Percentiles rank a stretch among this genome's conserved stretches.
Conservation (phyloP, 1,140 invertebrate species). For the Spodoptera frugiperda region DNA sequence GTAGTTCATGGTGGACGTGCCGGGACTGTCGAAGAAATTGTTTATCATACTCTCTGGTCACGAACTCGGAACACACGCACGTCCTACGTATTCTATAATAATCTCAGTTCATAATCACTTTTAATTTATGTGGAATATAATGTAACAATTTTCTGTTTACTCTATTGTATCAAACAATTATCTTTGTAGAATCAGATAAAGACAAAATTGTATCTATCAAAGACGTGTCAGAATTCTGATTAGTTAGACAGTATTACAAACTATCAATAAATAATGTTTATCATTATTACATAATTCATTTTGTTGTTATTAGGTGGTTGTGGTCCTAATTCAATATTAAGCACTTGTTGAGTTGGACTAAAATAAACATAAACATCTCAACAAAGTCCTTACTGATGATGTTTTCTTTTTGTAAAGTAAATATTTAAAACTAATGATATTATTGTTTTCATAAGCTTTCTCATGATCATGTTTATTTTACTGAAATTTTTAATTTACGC, state of each 20-base stretch:
- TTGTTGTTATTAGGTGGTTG: too few species aligned
- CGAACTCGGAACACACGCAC: constrained; percentile 69
- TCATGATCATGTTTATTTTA: constrained; percentile 4
- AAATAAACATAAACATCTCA: too few species aligned
- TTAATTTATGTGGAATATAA: constrained; percentile 38
- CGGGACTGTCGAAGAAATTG: constrained; percentile 58
- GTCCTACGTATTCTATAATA: constrained; percentile 56
- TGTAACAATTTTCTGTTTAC: not conserved
- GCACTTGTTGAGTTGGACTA: not conserved
- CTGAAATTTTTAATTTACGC: constrained; percentile 9
- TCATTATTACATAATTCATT: too few species aligned
- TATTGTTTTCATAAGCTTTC: not conserved
- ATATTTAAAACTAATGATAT: not conserved
- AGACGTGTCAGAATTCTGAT: too few species aligned
- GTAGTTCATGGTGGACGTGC: constrained; percentile 67
- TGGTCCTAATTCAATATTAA: too few species aligned
- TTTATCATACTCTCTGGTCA: constrained; percentile 66
- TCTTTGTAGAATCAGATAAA: too few species aligned
- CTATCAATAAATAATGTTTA: too few species aligned
- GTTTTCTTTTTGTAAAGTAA: too few species aligned
- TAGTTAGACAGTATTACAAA: too few species aligned
- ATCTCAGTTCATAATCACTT: constrained; percentile 39
- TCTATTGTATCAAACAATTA: too few species aligned
- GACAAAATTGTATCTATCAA: too few species aligned
- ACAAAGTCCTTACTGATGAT: too few species aligned